Evolutionary conservation across 2,797 vertebrate species (phyloP).

Genomic region (Schizopygopsis pylzovi): DNA sequence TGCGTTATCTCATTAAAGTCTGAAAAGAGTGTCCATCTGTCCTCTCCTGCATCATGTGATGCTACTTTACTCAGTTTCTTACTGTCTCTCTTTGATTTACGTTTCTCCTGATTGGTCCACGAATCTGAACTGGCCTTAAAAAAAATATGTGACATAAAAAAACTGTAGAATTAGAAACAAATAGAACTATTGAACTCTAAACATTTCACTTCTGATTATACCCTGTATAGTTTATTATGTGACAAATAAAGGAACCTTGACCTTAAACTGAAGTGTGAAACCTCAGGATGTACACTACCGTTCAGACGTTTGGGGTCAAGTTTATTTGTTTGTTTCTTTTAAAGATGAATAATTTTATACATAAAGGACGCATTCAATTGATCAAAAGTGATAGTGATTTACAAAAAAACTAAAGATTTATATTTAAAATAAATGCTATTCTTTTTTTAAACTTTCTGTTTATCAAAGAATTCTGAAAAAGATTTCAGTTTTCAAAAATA

Average conservation of each 20-base stretch:
- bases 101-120: slow-evolving; percentile 69
- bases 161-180: not conserved
- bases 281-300: not conserved
- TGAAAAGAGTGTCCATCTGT: slow-evolving; percentile 79
- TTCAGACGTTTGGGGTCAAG: not conserved
- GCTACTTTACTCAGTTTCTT: slow-evolving; percentile 69
- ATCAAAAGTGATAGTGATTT: not conserved
- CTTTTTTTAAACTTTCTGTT: not conserved
- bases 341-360: not conserved
- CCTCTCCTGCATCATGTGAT: slow-evolving; percentile 62
- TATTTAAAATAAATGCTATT: not conserved
- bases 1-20: slow-evolving; percentile 89
- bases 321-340: not conserved
- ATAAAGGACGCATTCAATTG: not conserved
- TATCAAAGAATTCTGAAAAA: not conserved
- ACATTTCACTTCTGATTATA: no score
- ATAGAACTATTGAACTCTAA: not conserved
- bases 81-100: slow-evolving; percentile 71
- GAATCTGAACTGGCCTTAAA: slow-evolving; percentile 9
- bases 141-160: slow-evolving; percentile 13
- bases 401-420: not conserved
- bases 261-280: not conserved
- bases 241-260: no score
- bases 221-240: no score
- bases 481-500: no score